A percentile compares a stretch with the other conserved stretches of the same genome.
Conservation (phyloP, 2,888 invertebrate species). For the Acronicta leporina region DNA sequence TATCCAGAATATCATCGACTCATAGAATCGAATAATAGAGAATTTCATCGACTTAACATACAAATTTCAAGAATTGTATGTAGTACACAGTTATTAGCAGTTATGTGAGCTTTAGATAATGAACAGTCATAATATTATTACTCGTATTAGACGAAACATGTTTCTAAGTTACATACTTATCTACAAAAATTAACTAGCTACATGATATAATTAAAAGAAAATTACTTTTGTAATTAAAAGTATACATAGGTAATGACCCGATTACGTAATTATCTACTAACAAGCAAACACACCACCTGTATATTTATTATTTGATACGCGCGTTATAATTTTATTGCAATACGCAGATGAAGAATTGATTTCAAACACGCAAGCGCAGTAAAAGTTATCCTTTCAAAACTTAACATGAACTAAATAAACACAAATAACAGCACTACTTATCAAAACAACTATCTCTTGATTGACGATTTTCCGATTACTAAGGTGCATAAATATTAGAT, state of each 20-base stretch:
- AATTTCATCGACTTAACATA: too few relatives aligned
- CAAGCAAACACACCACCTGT: conserved; percentile 23
- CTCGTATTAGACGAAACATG: too few relatives aligned
- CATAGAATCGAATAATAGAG: too few relatives aligned
- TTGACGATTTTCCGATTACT: conserved; percentile 78
- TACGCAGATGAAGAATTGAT: conserved; percentile 54
- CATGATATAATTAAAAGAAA: background rate
- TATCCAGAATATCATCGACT: too few relatives aligned
- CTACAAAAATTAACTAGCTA: background rate
- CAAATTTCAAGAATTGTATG: too few relatives aligned
- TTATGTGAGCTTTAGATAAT: too few relatives aligned
- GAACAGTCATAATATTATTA: too few relatives aligned
- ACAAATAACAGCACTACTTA: conserved; percentile 47
- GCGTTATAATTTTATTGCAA: conserved; percentile 39
- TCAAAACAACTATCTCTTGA: conserved; percentile 74
- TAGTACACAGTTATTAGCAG: too few relatives aligned
- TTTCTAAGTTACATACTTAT: background rate
- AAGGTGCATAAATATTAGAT: conserved; percentile 78
- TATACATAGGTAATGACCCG: conserved; percentile 6
- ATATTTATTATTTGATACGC: conserved; percentile 49
- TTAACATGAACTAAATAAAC: conserved; percentile 55
- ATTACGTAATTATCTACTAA: conserved; percentile 10
- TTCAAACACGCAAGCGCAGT: conserved; percentile 60
- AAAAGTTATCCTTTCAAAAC: conserved; percentile 45
- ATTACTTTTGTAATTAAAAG: too few relatives aligned